Conservation (phyloP, 2,888 invertebrate genomes). For the Cataglyphis cursor region DNA sequence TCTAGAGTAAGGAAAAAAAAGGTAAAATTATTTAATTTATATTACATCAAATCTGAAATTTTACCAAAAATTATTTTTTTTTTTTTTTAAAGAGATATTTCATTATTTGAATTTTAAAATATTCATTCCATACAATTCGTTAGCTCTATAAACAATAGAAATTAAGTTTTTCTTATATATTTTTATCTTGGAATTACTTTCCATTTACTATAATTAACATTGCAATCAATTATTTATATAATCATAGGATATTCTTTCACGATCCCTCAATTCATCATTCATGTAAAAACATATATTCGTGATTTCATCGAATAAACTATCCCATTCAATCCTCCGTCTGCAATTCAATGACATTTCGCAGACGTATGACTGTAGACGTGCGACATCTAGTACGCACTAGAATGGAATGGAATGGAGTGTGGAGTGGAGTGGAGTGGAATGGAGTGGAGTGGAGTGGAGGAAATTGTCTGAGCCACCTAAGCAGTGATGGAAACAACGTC, state of each 20-base stretch:
- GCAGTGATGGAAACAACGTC: conserved; percentile 15
- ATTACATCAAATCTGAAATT: background rate
- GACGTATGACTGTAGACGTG: background rate
- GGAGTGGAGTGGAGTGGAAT: background rate
- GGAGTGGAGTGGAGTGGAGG: background rate
- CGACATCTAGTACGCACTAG: background rate
- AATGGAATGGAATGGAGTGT: background rate
- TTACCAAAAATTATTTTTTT: background rate
- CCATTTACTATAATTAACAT: background rate
- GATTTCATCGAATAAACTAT: background rate
- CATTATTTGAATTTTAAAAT: background rate
- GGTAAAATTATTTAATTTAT: conserved; percentile 1
- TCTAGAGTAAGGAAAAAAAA: background rate
- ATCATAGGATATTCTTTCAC: no score
- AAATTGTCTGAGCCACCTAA: background rate
- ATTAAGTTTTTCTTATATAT: background rate
- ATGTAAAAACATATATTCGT: background rate
- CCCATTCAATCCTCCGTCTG: background rate
- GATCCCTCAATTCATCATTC: background rate
- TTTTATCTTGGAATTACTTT: background rate
- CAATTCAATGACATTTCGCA: background rate
- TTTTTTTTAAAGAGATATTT: background rate
- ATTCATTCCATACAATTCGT: background rate
- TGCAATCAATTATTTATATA: background rate
- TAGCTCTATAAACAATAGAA: background rate